phyloP scores from a whole-genome alignment of 2,797 vertebrate genomes.

The Mus minutoides region DNA sequence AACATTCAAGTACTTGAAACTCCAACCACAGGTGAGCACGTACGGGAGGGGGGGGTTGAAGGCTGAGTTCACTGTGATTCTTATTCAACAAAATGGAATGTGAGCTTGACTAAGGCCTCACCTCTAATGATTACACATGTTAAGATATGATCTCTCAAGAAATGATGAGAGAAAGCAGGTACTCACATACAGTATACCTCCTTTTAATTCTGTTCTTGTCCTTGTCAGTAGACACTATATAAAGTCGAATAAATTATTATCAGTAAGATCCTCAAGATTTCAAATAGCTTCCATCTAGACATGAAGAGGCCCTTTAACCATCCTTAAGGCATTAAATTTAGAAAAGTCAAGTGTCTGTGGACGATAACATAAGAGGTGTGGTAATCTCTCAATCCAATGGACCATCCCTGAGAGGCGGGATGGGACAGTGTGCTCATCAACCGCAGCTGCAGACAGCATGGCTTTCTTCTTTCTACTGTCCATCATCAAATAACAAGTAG shows the following conservation, averaged over 20 bases:
- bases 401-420: fast-evolving
- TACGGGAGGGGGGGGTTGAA: fast-evolving
- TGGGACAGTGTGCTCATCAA: neutral
- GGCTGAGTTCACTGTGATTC: fast-evolving
- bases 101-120: neutral
- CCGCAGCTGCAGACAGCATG: neutral
- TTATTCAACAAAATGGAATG: fast-evolving
- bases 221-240: neutral
- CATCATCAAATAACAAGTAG: fast-evolving
- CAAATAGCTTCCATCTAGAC: neutral
- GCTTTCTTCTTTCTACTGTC: neutral
- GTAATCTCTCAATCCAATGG: neutral
- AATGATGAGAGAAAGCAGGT: neutral
- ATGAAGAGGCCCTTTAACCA: constrained; percentile 37
- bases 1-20: fast-evolving
- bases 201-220: neutral
- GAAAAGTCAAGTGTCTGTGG: constrained; percentile 34
- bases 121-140: neutral
- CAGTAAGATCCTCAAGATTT: neutral
- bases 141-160: neutral
- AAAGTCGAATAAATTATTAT: constrained; percentile 24
- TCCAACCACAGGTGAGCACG: fast-evolving
- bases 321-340: neutral
- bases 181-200: neutral
- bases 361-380: neutral